Evolutionary conservation across 2,113 vertebrate genomes (phyloP).

Genomic region (Laterallus jamaicensis): DNA sequence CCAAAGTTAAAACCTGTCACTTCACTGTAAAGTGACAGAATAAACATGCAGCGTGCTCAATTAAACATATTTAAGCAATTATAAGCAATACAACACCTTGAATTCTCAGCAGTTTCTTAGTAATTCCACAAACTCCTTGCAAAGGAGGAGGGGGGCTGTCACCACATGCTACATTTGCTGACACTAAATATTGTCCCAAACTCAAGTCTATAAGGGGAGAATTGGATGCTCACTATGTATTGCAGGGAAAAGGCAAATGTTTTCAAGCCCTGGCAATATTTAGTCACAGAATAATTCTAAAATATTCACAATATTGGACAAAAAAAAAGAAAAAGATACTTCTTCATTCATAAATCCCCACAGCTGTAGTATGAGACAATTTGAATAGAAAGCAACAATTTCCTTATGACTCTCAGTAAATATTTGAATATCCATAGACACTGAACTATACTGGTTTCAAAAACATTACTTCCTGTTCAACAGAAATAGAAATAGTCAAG

Average conservation of each 20-base stretch:
- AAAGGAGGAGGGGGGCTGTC: neutral
- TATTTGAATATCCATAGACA: neutral
- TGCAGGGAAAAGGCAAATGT: neutral
- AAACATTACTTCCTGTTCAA: neutral
- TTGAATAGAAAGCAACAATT: neutral
- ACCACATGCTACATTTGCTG: neutral
- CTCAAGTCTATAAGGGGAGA: neutral
- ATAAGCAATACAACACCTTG: neutral
- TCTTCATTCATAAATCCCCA: neutral
- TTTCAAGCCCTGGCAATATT: neutral
- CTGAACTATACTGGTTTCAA: neutral
- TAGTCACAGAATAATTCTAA: neutral
- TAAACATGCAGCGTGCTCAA: neutral
- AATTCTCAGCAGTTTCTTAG: neutral
- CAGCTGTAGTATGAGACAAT: neutral
- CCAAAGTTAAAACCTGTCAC: neutral
- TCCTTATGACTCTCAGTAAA: neutral
- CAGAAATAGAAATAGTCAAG: neutral
- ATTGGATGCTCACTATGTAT: neutral
- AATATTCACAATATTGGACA: neutral
- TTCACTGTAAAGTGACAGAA: neutral
- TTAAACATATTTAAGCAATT: neutral
- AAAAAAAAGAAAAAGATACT: neutral
- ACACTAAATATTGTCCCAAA: neutral
- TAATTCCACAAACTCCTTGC: neutral